phyloP scores from a whole-genome alignment of 2,113 vertebrate genomes.

The Eretmochelys imbricata region DNA sequence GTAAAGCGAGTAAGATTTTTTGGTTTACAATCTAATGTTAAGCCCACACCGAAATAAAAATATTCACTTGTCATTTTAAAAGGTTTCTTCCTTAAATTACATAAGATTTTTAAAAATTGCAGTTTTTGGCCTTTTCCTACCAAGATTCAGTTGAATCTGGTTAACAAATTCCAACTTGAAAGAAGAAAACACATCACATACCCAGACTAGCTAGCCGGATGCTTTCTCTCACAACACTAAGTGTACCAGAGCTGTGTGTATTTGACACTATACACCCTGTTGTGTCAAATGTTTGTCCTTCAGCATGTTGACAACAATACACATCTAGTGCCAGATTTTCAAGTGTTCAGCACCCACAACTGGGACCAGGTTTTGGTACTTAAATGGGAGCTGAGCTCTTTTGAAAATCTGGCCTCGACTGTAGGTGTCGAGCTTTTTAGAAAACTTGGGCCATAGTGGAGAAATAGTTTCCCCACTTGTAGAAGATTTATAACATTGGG shows the following conservation, averaged over 20 bases:
- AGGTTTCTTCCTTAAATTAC: background rate
- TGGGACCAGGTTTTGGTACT: background rate
- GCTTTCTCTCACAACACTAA: background rate
- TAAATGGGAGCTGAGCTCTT: background rate
- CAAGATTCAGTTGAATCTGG: background rate
- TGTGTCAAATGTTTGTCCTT: background rate
- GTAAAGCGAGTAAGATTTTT: background rate
- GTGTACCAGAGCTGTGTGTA: background rate
- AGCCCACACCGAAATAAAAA: background rate
- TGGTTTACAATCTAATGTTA: background rate
- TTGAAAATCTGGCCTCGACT: background rate
- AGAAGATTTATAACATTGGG: background rate
- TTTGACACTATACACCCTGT: background rate
- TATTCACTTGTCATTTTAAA: background rate
- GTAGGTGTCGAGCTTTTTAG: background rate
- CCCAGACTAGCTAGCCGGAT: background rate
- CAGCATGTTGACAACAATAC: accelerated
- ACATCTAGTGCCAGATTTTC: background rate
- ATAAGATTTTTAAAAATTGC: background rate
- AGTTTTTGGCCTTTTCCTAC: background rate
- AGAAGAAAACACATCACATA: background rate
- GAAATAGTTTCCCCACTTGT: background rate
- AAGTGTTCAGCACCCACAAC: background rate
- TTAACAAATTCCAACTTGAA: background rate
- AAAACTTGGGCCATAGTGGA: background rate